Evolutionary conservation across 2,113 vertebrate species (phyloP).

Genomic region (Formicarius rufipectus): DNA sequence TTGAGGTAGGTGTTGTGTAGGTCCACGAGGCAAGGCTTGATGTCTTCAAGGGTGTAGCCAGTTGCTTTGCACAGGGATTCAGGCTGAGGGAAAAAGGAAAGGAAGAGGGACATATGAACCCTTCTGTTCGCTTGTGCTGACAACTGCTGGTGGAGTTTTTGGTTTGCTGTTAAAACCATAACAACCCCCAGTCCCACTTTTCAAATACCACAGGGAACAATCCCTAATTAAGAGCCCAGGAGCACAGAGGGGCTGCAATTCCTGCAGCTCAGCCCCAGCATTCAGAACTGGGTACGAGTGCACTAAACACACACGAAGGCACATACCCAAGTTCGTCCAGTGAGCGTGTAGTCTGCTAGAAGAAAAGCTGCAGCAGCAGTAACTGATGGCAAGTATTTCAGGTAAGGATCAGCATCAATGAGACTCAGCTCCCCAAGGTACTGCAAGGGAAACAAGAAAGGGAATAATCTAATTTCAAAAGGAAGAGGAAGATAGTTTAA

Average conservation of each 20-base stretch:
- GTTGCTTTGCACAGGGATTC: slow-evolving; percentile 80
- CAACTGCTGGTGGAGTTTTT: not conserved
- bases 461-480: not conserved
- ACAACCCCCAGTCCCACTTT: not conserved
- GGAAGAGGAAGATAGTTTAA: not conserved
- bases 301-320: not conserved
- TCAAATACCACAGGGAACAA: not conserved
- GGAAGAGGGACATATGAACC: not conserved
- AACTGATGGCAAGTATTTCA: slow-evolving; percentile 94
- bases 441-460: slow-evolving; percentile 61
- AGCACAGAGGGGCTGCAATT: not conserved
- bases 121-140: not conserved
- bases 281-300: rapidly evolving
- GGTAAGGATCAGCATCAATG: slow-evolving; percentile 91
- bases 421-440: slow-evolving; percentile 93
- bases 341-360: slow-evolving; percentile 84
- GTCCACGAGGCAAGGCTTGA: slow-evolving; percentile 90
- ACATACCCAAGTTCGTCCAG: slow-evolving; percentile 85
- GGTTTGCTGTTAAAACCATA: not conserved
- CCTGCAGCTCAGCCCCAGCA: not conserved
- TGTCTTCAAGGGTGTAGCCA: slow-evolving; percentile 85
- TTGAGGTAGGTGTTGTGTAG: slow-evolving; percentile 87
- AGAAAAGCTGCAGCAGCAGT: slow-evolving; percentile 87
- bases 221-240: not conserved
- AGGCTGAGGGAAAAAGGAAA: slow-evolving; percentile 70